Conservation (phyloP, 2,797 vertebrate species). For the Mormyrops boulengeri region DNA sequence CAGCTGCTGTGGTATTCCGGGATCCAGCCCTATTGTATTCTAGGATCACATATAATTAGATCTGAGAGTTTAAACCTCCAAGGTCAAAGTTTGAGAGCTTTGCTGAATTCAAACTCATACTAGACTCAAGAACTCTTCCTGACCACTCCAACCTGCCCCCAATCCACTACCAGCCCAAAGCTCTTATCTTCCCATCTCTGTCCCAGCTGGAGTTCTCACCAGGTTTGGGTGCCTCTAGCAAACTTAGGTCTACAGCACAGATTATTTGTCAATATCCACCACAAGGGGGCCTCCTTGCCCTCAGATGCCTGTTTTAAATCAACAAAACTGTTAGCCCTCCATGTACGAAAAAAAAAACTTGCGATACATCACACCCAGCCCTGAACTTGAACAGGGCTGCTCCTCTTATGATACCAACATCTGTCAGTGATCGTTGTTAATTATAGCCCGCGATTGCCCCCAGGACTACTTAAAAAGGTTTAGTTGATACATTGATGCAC, state of each 20-base stretch:
- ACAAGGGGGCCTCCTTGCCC: slow-evolving; percentile 11
- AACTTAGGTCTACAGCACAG: not conserved
- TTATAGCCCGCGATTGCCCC: not conserved
- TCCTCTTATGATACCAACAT: not conserved
- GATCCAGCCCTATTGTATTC: not conserved
- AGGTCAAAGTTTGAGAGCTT: not conserved
- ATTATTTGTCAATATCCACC: not conserved
- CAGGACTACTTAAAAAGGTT: not conserved
- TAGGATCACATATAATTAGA: slow-evolving; percentile 10
- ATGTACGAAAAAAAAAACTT: not conserved
- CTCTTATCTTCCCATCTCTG: not conserved
- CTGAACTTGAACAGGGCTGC: not conserved
- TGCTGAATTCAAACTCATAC: not conserved
- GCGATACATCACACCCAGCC: not conserved
- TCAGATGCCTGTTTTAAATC: slow-evolving; percentile 5
- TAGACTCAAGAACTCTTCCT: not conserved
- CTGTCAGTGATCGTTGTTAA: not conserved
- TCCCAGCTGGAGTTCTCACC: not conserved
- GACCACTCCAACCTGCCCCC: not conserved
- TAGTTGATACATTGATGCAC: not conserved
- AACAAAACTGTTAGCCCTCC: not conserved
- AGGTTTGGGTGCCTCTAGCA: not conserved
- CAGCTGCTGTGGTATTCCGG: not conserved
- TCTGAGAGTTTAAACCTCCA: slow-evolving; percentile 6
- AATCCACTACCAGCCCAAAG: not conserved